phyloP scores from a whole-genome alignment of 2,797 vertebrate genomes.

The Melanotaenia pygmaea region DNA sequence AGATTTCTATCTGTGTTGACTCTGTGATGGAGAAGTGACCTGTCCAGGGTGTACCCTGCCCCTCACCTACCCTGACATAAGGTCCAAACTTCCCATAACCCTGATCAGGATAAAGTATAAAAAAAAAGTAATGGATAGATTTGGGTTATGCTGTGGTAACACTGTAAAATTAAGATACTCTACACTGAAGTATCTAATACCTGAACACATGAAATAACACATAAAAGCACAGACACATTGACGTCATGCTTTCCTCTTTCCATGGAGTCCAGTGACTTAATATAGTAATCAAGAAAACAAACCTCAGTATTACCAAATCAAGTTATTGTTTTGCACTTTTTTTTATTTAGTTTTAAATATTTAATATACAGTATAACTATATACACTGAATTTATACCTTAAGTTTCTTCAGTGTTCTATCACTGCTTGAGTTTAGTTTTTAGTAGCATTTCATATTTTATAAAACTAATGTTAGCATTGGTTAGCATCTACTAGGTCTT shows the following conservation, averaged over 20 bases:
- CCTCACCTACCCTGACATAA: not conserved
- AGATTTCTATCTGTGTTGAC: not conserved
- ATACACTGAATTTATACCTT: too few relatives aligned
- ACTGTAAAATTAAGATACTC: constrained; percentile 34
- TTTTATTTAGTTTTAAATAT: not conserved
- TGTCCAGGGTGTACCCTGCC: not conserved
- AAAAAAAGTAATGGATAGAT: not conserved
- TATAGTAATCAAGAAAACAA: not conserved
- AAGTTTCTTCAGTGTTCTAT: not conserved
- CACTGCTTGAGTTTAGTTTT: constrained; percentile 22
- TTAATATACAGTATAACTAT: not conserved
- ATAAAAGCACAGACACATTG: not conserved
- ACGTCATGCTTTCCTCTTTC: not conserved
- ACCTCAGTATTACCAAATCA: not conserved
- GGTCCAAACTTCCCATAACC: not conserved
- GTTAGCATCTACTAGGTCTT: not conserved
- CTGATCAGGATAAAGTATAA: not conserved
- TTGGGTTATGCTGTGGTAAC: constrained; percentile 5
- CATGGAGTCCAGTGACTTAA: not conserved
- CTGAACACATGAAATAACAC: constrained; percentile 1
- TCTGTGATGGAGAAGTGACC: not conserved
- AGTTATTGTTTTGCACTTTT: not conserved
- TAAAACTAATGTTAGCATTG: not conserved
- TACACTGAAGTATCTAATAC: constrained; percentile 12
- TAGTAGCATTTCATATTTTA: constrained; percentile 22